phyloP scores from a whole-genome alignment of 2,113 vertebrate genomes.

The Callipepla squamata region DNA sequence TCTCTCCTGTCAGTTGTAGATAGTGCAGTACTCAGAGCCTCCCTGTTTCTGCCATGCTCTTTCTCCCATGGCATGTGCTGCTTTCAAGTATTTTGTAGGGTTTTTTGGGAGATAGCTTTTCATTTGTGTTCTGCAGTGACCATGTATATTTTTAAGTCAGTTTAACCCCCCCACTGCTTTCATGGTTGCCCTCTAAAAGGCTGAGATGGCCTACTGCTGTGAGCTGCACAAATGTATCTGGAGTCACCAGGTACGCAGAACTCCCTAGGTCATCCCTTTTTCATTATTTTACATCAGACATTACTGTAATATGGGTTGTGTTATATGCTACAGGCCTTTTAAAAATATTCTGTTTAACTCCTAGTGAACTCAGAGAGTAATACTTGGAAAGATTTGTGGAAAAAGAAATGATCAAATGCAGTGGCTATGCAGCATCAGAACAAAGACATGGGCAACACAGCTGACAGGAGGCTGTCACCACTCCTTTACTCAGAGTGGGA shows the following conservation, averaged over 20 bases:
- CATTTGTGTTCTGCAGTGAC: background rate
- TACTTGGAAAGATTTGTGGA: background rate
- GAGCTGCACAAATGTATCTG: background rate
- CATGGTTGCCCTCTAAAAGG: background rate
- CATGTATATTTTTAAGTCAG: background rate
- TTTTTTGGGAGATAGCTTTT: background rate
- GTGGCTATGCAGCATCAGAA: background rate
- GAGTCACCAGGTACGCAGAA: background rate
- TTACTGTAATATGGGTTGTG: background rate
- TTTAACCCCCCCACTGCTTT: background rate
- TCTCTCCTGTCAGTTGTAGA: rapidly evolving
- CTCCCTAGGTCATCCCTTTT: background rate
- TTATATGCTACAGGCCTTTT: background rate
- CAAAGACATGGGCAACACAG: rapidly evolving
- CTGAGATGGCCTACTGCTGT: background rate
- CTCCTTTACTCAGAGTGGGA: background rate
- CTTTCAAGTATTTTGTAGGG: background rate
- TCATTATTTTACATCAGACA: background rate
- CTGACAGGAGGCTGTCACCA: background rate
- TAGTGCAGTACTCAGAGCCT: background rate
- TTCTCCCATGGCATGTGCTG: background rate
- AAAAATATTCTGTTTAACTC: background rate
- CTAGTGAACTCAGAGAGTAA: background rate
- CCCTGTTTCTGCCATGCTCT: rapidly evolving
- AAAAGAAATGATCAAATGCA: background rate